These are phyloP conservation scores for Amphiprion ocellaris DNA, from an alignment of 2,113 vertebrate species.

Conservation along the genomic window DNA sequence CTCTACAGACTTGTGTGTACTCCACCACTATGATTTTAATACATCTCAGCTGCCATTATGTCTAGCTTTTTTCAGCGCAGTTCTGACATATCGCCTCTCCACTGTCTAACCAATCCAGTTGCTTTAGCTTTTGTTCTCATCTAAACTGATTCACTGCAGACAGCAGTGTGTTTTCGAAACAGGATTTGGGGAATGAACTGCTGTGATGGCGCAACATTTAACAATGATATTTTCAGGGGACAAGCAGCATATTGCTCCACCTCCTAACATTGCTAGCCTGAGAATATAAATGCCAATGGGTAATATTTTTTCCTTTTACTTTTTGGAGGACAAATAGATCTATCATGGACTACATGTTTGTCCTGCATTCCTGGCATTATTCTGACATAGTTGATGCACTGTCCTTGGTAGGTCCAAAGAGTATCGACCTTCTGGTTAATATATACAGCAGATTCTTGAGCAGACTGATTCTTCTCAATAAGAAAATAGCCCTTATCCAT, in stretches of 20 bases:
- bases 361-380: slow-evolving; percentile 17
- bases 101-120: slow-evolving; percentile 13
- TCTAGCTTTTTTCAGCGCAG: slow-evolving; percentile 23
- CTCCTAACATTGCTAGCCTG: background rate
- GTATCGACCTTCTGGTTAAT: slow-evolving; percentile 14
- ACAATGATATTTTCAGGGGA: slow-evolving; percentile 29
- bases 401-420: slow-evolving; percentile 19
- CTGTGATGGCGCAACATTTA: slow-evolving; percentile 29
- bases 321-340: background rate
- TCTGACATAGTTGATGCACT: slow-evolving; percentile 19
- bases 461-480: background rate
- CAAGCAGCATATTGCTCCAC: slow-evolving; percentile 10
- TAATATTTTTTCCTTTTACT: background rate
- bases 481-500: background rate
- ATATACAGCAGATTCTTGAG: slow-evolving; percentile 1
- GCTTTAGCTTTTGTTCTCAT: slow-evolving; percentile 50
- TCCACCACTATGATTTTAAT: slow-evolving; percentile 26
- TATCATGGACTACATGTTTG: background rate
- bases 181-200: slow-evolving; percentile 29
- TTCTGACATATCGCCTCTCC: slow-evolving; percentile 33
- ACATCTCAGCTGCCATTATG: slow-evolving; percentile 42
- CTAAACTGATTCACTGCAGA: slow-evolving; percentile 7
- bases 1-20: slow-evolving; percentile 27
- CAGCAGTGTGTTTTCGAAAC: slow-evolving; percentile 29
- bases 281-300: background rate